Evolutionary conservation across 2,888 invertebrate species (phyloP).

Genomic region (Saturnia pavonia): DNA sequence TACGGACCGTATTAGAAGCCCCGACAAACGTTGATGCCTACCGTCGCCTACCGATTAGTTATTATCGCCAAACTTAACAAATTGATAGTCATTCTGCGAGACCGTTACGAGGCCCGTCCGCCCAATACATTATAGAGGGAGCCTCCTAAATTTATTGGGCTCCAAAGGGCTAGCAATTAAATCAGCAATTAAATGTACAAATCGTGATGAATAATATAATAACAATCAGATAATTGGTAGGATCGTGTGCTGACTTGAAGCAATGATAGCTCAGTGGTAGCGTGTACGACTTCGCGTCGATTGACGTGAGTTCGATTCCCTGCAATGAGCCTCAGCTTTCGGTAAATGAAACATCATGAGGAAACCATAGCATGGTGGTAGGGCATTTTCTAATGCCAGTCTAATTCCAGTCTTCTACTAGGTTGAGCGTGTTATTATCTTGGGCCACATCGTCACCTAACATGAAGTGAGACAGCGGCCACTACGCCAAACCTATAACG

Average conservation of each 20-base stretch:
- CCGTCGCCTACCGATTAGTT: constrained; percentile 3
- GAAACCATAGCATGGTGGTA: too few relatives aligned
- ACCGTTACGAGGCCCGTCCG: constrained; percentile 18
- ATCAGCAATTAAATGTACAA: constrained; percentile 4
- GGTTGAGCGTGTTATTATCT: too few relatives aligned
- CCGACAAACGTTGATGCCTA: not conserved
- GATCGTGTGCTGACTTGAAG: not conserved
- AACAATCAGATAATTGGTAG: not conserved
- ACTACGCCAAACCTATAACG: too few relatives aligned
- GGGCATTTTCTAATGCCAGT: too few relatives aligned
- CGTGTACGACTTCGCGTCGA: too few relatives aligned
- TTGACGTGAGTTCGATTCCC: too few relatives aligned
- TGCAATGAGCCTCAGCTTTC: too few relatives aligned
- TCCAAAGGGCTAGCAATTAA: constrained; percentile 19
- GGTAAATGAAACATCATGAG: too few relatives aligned
- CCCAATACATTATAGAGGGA: constrained; percentile 20
- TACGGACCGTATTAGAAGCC: not conserved
- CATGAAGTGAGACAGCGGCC: too few relatives aligned
- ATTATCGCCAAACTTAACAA: constrained; percentile 11
- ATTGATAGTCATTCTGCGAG: constrained; percentile 14
- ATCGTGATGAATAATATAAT: not conserved
- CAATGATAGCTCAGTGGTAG: too few relatives aligned
- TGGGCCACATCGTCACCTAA: too few relatives aligned
- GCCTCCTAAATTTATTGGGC: constrained; percentile 20
- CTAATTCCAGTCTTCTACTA: too few relatives aligned